Evolutionary conservation across 2,888 invertebrate species (phyloP), one percentile per base, ranked within the genome.

Genomic region (Trichogramma evanescens): DNA sequence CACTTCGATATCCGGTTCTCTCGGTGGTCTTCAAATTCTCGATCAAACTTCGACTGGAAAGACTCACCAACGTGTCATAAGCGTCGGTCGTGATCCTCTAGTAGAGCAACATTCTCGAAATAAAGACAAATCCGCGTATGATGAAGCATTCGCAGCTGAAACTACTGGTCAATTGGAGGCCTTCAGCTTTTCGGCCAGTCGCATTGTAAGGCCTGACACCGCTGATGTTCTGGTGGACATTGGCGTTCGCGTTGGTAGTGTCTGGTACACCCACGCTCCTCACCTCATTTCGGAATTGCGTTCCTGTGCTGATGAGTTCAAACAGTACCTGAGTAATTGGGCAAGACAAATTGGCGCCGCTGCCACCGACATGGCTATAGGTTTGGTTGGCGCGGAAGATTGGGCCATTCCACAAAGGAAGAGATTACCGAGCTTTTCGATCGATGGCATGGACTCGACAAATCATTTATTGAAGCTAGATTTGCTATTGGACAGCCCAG

Each of bases 201-300:
- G 80, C 44, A 80, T 64, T 48, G 70, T 58, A 4, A 68, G 58
- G 4, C 52, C 66, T n/a, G 69, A 70, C 63, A 61, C 58, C 70
- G 48, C 56, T 38, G 72, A 73, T 41, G 72, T 74, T 0, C 58
- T 68, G 0, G 74, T 79, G 6, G 78, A 80, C 60, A 66, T 78
- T 5, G 73, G 75, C 3, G 75, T 79, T 63, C 71, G 77, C 2
- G 71, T 78, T 8, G 78, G 73, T 0, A 77, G 77, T 45, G 89
- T 96, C 60, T 93, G 93, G 85, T 96, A 95, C 80, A 92, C 92
- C 4, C 96, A 97, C 79, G 93, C 93, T 56, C 91, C 93, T 0
- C 85, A 88, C 66, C 86, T 96, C 72, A 82, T 96, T 58, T 84
- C 86, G 43, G 95, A 95, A 77, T 80, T 96, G 63, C 88, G 89